These are phyloP conservation scores for Lymantria monacha DNA, from an alignment of 2,888 invertebrate species.

Conservation along the genomic window DNA sequence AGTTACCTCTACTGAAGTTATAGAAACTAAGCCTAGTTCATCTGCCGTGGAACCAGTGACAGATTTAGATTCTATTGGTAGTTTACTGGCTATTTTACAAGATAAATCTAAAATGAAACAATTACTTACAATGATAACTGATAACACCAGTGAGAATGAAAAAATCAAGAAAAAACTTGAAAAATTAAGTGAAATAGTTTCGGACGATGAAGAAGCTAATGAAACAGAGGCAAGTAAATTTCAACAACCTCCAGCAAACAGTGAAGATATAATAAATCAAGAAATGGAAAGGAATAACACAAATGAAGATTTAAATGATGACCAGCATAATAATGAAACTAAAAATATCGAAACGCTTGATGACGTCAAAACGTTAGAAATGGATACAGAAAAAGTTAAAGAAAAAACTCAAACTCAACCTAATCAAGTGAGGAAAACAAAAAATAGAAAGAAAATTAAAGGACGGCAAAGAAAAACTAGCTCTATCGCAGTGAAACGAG, in stretches of 20 bases:
- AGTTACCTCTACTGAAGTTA: conserved; percentile 51
- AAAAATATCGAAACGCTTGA: neutral
- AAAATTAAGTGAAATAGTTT: conserved; percentile 80
- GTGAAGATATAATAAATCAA: neutral
- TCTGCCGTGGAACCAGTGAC: conserved; percentile 31
- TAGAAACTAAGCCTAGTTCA: conserved; percentile 33
- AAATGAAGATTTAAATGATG: neutral
- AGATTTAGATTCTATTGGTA: conserved; percentile 53
- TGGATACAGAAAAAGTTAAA: conserved; percentile 2
- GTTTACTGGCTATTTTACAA: conserved; percentile 63
- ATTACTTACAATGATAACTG: conserved; percentile 65
- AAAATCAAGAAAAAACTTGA: conserved; percentile 82
- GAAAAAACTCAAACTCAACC: neutral
- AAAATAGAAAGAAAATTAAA: conserved; percentile 29
- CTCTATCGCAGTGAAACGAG: conserved; percentile 25
- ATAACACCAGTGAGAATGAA: conserved; percentile 64
- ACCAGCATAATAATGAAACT: neutral
- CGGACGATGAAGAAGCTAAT: conserved; percentile 61
- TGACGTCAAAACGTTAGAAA: neutral
- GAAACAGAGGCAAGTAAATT: conserved; percentile 4
- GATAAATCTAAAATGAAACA: conserved; percentile 77
- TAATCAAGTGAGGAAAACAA: conserved; percentile 8
- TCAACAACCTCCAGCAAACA: neutral
- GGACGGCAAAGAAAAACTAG: conserved; percentile 19
- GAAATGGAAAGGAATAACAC: neutral